Percentiles rank a stretch among this genome's conserved stretches.
phyloP scores from a whole-genome alignment of 1,140 invertebrate species.

The Drosophila biarmipes region DNA sequence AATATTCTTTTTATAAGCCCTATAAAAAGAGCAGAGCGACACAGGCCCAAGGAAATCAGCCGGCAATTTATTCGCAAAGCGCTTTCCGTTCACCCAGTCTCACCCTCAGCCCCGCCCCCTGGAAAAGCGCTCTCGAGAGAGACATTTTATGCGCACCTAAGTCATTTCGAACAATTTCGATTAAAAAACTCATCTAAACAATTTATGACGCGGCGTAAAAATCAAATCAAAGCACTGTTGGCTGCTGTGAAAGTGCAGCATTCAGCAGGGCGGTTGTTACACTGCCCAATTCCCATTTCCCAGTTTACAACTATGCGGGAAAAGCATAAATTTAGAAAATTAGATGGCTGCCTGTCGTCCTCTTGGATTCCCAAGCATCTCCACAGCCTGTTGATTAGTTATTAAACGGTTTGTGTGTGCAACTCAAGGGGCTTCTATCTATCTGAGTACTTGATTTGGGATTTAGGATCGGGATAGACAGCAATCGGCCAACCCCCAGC shows the following conservation, averaged over 20 bases:
- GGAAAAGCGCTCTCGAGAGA: slow-evolving; percentile 32
- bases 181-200: slow-evolving; percentile 85
- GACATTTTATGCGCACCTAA: slow-evolving; percentile 83
- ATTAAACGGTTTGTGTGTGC: slow-evolving; percentile 62
- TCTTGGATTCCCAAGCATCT: neutral
- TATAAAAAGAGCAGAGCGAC: slow-evolving; percentile 60
- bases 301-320: slow-evolving; percentile 82
- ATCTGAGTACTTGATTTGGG: neutral
- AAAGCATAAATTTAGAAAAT: slow-evolving; percentile 82
- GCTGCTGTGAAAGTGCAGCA: slow-evolving; percentile 74
- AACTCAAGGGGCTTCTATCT: slow-evolving; percentile 25
- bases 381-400: slow-evolving; percentile 40
- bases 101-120: neutral
- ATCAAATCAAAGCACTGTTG: slow-evolving; percentile 78
- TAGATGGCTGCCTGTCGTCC: slow-evolving; percentile 39
- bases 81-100: slow-evolving; percentile 33
- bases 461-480: neutral
- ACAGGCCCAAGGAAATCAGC: slow-evolving; percentile 59
- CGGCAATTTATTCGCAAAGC: slow-evolving; percentile 66
- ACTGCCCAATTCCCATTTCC: slow-evolving; percentile 80
- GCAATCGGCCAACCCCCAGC: neutral
- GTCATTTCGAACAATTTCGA: slow-evolving; percentile 84
- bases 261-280: slow-evolving; percentile 9
- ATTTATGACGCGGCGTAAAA: slow-evolving; percentile 83
- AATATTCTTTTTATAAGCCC: slow-evolving; percentile 83